phyloP scores from a whole-genome alignment of 2,888 invertebrate genomes.

The Cheilosia grossa region DNA sequence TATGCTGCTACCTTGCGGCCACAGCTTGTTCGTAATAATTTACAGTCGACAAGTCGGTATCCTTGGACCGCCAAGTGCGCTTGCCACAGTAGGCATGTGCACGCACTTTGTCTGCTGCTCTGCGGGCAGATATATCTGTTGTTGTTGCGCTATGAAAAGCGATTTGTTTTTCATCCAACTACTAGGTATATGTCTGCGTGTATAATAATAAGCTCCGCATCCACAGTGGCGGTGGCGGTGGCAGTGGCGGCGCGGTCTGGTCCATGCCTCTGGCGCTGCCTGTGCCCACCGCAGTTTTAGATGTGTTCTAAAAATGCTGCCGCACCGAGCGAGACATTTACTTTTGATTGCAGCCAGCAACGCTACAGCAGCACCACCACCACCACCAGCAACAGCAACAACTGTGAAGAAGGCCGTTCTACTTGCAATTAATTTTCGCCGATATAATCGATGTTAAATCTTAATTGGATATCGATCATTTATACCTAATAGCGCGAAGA shows the following conservation, averaged over 20 bases:
- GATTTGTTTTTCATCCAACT: slow-evolving; percentile 65
- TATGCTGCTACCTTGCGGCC: slow-evolving; percentile 80
- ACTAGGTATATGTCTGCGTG: slow-evolving; percentile 1
- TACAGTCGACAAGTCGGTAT: slow-evolving; percentile 79
- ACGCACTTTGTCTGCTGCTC: slow-evolving; percentile 70
- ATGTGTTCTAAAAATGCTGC: slow-evolving; percentile 60
- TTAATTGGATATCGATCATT: slow-evolving; percentile 75
- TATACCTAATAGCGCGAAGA: slow-evolving; percentile 74
- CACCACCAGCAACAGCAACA: slow-evolving; percentile 17
- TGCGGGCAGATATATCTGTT: slow-evolving; percentile 52
- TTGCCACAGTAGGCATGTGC: slow-evolving; percentile 60
- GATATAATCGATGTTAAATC: slow-evolving; percentile 75
- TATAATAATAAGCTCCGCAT: slow-evolving; percentile 44
- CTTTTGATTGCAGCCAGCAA: slow-evolving; percentile 51
- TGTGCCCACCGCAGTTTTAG: slow-evolving; percentile 42
- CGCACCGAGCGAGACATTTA: slow-evolving; percentile 60
- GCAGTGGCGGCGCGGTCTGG: slow-evolving; percentile 18
- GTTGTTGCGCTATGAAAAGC: slow-evolving; percentile 67
- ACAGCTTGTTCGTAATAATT: slow-evolving; percentile 82
- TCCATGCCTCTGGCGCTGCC: slow-evolving; percentile 40
- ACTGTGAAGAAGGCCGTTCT: slow-evolving; percentile 69
- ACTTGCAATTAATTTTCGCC: slow-evolving; percentile 74
- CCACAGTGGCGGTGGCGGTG: background rate
- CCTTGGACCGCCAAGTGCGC: slow-evolving; percentile 72
- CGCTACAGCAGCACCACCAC: slow-evolving; percentile 17